Evolutionary conservation across 2,113 vertebrate species (phyloP), one percentile per base, ranked within the genome.

Genomic region (Hiodon alosoides): DNA sequence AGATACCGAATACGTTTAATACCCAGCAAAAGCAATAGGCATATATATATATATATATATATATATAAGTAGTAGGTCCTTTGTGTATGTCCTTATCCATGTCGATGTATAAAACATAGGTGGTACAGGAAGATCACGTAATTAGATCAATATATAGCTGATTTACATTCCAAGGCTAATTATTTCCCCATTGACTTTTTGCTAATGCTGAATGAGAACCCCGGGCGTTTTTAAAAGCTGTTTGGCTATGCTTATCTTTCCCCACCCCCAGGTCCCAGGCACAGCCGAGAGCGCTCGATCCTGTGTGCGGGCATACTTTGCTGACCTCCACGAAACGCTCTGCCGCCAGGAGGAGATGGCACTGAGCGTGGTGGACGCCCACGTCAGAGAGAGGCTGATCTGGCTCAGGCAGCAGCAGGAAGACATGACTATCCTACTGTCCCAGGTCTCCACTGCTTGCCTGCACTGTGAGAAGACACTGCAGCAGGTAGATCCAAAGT

Each of bases 321-420:
- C 94, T 5, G 97, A 98, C 81, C 92, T 99, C 53, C 96, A 98
- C 48, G 97, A 98, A 92, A 97, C 96, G 0, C 91, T 99, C 57
- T 98, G 96, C 82, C 94, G 96, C 73, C 97, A 99, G 85, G 97
- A 99, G 87, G 97, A 99, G 89, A 99, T 98, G 97, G 97, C 97
- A 57, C 85, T 99, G 71, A 99, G 97, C 74, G 97, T 99, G 80
- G 97, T 98, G 82, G 97, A 98, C 72, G 97, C 95, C 10, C 97
- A 98, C 0, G 97, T 99, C 70, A 85, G 96, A 78, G 96, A 98
- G 86, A 91, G 98, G 78, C 87, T 99, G 73, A 98, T 99, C 86
- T 99, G 96, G 96, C 94, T 99, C 74, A 87, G 95, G 71, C 97
- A 98, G 79, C 97, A 99, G 82, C 97, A 99, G 86, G 97, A 99